Evolutionary conservation across 2,888 invertebrate genomes (phyloP), one percentile per base, ranked within the genome.

Genomic region (Pemphredon lugubris): DNA sequence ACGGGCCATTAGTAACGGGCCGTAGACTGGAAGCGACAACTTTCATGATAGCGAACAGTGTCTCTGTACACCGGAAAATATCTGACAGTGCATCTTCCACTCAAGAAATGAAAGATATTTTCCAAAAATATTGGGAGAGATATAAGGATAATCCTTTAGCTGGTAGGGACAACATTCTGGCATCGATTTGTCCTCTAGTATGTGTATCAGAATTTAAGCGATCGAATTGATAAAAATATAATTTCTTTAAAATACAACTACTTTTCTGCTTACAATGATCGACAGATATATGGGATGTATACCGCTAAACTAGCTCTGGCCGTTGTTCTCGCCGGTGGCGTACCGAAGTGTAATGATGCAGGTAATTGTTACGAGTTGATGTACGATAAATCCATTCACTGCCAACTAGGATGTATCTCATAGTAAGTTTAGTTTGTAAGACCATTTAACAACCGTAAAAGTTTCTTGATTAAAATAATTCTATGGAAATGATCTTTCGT

Each of bases 101-200:
- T 3, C 81, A 82, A 9, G 95, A 95, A 86, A 91, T 94, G 66
- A 92, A 92, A 82, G 92, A 93, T 44, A 93, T 94, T 78, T 96
- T 96, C 84, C 89, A 91, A 23, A 91, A 91, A 44, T 97, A 94
- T 90, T 97, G 96, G 97, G 84, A 91, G 0, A 91, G 92, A 53
- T 92, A 95, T 88, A 87, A 90, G 65, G 87, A 91, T 20, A 91
- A 92, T 70, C 94, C 95, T 0, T 89, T 97, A 73, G 91, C 91
- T 66, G 96, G 94, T 0, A 92, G 97, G 73, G 95, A 97, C 89
- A 91, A 93, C 72, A 96, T 97, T 79, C 87, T 97, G 39, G 92
- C 93, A 63, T 95, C 96, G 54, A 93, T 97, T 73, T 96, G 96
- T 89, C 96, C 97, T n/a, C 94, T 96, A 91, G 95, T 95, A 88